Evolutionary conservation across 2,113 vertebrate species (phyloP).

Genomic region (Notothenia coriiceps): DNA sequence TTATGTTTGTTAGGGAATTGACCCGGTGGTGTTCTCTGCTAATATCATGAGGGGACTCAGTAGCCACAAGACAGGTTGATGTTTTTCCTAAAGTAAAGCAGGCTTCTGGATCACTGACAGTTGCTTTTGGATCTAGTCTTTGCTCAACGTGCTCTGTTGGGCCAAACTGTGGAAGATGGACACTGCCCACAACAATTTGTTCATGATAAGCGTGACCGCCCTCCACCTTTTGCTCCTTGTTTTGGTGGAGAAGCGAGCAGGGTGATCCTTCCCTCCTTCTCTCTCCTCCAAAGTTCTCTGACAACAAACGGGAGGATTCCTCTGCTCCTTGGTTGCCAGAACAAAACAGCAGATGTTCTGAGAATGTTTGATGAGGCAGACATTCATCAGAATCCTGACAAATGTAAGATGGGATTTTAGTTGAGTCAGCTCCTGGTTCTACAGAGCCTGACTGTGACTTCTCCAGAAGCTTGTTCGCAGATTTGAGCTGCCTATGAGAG

Average conservation of each 20-base stretch:
- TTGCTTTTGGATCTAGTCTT: background rate
- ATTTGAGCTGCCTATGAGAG: background rate
- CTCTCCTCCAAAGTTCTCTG: conserved; percentile 8
- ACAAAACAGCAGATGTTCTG: conserved; percentile 20
- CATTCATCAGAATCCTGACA: conserved; percentile 21
- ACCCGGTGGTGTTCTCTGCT: conserved; percentile 9
- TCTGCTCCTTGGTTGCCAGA: conserved; percentile 20
- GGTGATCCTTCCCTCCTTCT: conserved; percentile 1
- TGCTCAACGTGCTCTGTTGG: conserved; percentile 6
- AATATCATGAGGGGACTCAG: conserved; percentile 17
- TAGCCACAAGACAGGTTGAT: background rate
- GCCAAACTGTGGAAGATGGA: conserved; percentile 1
- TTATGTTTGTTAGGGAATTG: conserved; percentile 1
- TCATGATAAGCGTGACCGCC: conserved; percentile 13
- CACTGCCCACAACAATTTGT: conserved; percentile 2
- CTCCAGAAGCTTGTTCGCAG: background rate
- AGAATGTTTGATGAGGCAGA: conserved; percentile 7
- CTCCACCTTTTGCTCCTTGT: conserved; percentile 19
- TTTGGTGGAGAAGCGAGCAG: conserved; percentile 5
- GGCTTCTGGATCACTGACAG: background rate
- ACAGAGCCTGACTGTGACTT: background rate
- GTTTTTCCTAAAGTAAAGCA: conserved; percentile 20
- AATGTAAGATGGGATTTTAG: conserved; percentile 20
- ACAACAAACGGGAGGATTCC: conserved; percentile 26
- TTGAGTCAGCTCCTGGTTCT: conserved; percentile 5